Evolutionary conservation across 2,797 vertebrate genomes (phyloP).

Genomic region (Pantherophis alleghaniensis): DNA sequence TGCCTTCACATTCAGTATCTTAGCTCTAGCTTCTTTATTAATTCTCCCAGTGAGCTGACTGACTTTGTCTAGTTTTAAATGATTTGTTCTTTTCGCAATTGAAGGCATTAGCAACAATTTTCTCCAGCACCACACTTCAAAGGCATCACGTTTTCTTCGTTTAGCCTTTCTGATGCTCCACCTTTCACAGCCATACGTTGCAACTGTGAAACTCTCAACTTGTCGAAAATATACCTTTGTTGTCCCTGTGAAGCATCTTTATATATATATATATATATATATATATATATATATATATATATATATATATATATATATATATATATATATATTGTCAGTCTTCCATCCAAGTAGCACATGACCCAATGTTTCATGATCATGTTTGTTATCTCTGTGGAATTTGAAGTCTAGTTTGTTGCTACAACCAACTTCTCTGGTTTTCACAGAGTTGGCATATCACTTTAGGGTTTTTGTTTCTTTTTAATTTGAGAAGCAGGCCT

Average conservation of each 20-base stretch:
- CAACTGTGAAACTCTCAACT: not conserved
- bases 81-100: not conserved
- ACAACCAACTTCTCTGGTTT: not conserved
- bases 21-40: not conserved
- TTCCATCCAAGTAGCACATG: not conserved
- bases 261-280: not conserved
- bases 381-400: not conserved
- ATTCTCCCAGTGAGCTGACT: not conserved
- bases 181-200: not conserved
- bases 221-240: not conserved
- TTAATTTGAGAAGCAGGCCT: not conserved
- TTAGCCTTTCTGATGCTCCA: not conserved
- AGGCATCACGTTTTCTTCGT: not conserved
- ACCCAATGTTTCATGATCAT: not conserved
- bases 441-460: not conserved
- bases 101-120: not conserved
- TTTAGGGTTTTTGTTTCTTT: not conserved
- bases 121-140: not conserved
- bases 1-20: not conserved
- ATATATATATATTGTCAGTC: not conserved
- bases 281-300: not conserved
- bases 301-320: not conserved
- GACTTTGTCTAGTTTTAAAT: not conserved
- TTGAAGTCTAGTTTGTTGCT: not conserved
- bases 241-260: not conserved